Evolutionary conservation across 2,888 invertebrate genomes (phyloP).

Genomic region (Drosophila infuscata): DNA sequence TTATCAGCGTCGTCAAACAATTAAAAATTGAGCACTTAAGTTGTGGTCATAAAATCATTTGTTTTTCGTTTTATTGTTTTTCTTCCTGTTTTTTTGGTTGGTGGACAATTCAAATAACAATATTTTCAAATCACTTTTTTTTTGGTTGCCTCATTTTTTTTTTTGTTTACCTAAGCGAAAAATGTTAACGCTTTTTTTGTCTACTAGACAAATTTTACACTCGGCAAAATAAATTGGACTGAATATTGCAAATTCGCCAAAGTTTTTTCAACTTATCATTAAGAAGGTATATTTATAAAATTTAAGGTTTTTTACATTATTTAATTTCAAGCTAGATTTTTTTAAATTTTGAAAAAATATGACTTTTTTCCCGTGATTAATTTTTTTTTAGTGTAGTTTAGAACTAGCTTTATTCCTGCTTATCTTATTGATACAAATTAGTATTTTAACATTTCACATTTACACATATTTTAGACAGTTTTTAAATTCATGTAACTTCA

Average conservation of each 20-base stretch:
- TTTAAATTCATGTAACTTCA: not conserved
- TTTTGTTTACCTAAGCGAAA: slow-evolving; percentile 72
- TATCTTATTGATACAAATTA: too few relatives aligned
- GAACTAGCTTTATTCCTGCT: too few relatives aligned
- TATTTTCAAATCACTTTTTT: slow-evolving; percentile 71
- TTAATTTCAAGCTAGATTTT: too few relatives aligned
- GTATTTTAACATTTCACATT: too few relatives aligned
- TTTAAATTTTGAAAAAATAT: too few relatives aligned
- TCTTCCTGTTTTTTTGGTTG: slow-evolving; percentile 49
- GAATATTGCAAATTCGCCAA: not conserved
- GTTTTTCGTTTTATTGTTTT: slow-evolving; percentile 65
- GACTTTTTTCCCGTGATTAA: too few relatives aligned
- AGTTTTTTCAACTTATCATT: not conserved
- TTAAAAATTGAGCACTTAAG: slow-evolving; percentile 81
- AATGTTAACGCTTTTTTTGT: slow-evolving; percentile 54
- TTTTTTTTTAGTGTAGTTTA: too few relatives aligned
- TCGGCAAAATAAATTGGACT: not conserved
- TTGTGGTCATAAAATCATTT: slow-evolving; percentile 81
- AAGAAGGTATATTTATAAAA: not conserved
- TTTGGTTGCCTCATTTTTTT: slow-evolving; percentile 6
- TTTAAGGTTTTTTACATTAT: not conserved
- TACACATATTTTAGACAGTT: too few relatives aligned
- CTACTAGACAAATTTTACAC: not conserved
- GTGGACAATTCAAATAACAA: slow-evolving; percentile 77
- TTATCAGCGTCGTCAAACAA: slow-evolving; percentile 81